phyloP scores from a whole-genome alignment of 2,888 invertebrate genomes.

The Keiferia lycopersicella region DNA sequence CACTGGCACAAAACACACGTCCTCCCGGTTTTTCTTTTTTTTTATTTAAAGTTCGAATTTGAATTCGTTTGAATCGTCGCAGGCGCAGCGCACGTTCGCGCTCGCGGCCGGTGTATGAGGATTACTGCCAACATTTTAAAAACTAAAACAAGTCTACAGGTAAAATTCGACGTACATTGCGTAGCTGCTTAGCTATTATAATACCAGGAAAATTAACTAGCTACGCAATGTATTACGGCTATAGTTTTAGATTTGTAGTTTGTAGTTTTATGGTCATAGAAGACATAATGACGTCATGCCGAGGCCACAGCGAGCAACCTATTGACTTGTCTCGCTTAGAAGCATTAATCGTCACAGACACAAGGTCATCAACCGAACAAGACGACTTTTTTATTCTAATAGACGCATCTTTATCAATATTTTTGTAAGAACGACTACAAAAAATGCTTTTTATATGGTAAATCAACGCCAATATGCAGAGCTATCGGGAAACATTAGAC shows the following conservation, averaged over 20 bases:
- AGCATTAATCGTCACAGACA: slow-evolving; percentile 47
- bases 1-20: slow-evolving; percentile 15
- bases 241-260: no score
- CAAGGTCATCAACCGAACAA: slow-evolving; percentile 29
- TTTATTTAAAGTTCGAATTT: slow-evolving; percentile 37
- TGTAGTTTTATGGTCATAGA: slow-evolving; percentile 31
- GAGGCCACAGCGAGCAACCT: slow-evolving; percentile 59
- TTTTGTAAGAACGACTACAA: neutral
- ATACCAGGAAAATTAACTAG: no score
- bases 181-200: no score
- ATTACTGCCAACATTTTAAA: no score
- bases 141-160: no score
- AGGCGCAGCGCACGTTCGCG: slow-evolving; percentile 53
- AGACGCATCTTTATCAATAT: slow-evolving; percentile 2
- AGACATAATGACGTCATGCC: slow-evolving; percentile 66
- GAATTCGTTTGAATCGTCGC: slow-evolving; percentile 47
- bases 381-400: slow-evolving; percentile 21
- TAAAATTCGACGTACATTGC: no score
- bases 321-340: slow-evolving; percentile 56
- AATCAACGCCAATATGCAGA: no score
- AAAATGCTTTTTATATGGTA: no score
- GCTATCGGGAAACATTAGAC: no score
- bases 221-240: no score
- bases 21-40: neutral
- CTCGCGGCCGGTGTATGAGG: slow-evolving; percentile 46